A percentile compares a stretch with the other conserved stretches of the same genome.
phyloP scores from a whole-genome alignment of 2,797 vertebrate genomes.

The Ptychadena robeensis region DNA sequence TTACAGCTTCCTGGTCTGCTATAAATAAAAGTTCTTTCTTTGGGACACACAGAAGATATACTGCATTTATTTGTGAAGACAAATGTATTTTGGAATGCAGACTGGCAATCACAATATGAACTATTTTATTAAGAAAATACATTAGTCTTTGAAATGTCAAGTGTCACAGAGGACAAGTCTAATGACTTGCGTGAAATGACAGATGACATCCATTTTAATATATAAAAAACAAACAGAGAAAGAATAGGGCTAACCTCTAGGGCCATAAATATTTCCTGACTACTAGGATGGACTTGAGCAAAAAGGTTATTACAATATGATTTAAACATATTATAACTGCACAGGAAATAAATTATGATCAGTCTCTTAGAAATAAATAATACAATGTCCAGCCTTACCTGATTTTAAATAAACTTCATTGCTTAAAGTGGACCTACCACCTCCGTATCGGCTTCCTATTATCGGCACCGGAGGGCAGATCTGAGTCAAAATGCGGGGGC shows the following conservation, averaged over 20 bases:
- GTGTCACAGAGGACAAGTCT: constrained; percentile 45
- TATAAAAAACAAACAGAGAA: constrained; percentile 44
- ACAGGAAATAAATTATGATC: neutral
- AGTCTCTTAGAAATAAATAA: constrained; percentile 9
- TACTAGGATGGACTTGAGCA: constrained; percentile 15
- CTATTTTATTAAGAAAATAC: constrained; percentile 43
- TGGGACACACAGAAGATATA: neutral
- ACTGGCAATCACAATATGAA: constrained; percentile 21
- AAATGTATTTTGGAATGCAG: constrained; percentile 13
- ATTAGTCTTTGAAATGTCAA: constrained; percentile 53
- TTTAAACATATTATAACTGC: constrained; percentile 33
- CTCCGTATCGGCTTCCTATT: too few relatives aligned
- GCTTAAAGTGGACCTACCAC: too few relatives aligned
- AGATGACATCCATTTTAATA: constrained; percentile 51
- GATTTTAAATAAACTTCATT: neutral
- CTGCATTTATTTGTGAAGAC: neutral
- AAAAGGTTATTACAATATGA: constrained; percentile 39
- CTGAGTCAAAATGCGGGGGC: too few relatives aligned
- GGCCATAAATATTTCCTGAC: constrained; percentile 41
- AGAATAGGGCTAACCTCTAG: constrained; percentile 15
- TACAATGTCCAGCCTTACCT: neutral
- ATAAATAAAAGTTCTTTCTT: constrained; percentile 42
- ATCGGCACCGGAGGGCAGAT: too few relatives aligned
- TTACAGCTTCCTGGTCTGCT: constrained; percentile 23
- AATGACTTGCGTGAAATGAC: constrained; percentile 48